Percentiles rank a stretch among this genome's conserved stretches.
Conservation (phyloP, 2,113 vertebrate species). For the Fulmarus glacialis region DNA sequence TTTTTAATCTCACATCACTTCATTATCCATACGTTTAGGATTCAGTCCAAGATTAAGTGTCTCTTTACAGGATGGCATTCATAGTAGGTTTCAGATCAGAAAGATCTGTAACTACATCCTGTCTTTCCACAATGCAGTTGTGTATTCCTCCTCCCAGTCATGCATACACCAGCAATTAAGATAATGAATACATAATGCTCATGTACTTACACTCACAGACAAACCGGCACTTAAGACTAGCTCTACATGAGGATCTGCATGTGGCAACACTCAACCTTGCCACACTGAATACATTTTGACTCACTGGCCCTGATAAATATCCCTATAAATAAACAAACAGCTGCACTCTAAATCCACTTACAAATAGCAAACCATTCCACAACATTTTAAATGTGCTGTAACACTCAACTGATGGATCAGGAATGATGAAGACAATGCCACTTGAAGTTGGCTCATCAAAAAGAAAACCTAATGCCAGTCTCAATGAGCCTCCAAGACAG, state of each 20-base stretch:
- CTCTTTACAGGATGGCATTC: neutral
- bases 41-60: neutral
- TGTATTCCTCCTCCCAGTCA: neutral
- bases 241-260: neutral
- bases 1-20: neutral
- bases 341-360: slow-evolving; percentile 3
- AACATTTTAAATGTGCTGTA: neutral
- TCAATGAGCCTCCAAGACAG: neutral
- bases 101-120: neutral
- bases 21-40: neutral
- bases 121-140: neutral
- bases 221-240: neutral
- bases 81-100: neutral
- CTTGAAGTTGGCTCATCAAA: neutral
- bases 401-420: neutral
- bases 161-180: neutral
- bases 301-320: neutral
- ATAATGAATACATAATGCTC: neutral
- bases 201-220: neutral
- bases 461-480: neutral
- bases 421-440: neutral
- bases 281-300: neutral
- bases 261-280: neutral
- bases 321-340: neutral
- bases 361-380: neutral